Percentiles rank a stretch among this genome's conserved stretches.
These are phyloP conservation scores for Megaustenia siamemsis DNA, from an alignment of 2,888 invertebrate species.

Conservation along the genomic window DNA sequence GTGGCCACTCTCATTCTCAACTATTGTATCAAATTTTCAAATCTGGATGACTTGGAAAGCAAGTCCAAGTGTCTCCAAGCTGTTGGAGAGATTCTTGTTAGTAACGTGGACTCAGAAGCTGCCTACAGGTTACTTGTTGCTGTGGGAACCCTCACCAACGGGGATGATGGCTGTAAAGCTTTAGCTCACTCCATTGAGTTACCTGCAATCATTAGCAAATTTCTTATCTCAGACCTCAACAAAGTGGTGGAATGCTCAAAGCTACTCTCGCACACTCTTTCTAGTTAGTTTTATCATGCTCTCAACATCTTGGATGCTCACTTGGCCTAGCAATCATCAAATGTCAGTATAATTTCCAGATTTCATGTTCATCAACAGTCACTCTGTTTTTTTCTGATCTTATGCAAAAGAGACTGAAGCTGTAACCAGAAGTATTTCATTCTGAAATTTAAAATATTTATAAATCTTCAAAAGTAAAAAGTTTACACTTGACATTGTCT, in stretches of 20 bases:
- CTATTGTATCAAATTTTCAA: conserved; percentile 82
- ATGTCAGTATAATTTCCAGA: too few species aligned
- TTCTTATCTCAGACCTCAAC: conserved; percentile 43
- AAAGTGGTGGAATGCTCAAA: conserved; percentile 48
- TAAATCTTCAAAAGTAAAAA: too few species aligned
- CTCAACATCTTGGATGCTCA: background rate
- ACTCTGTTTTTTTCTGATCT: background rate
- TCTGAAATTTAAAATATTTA: too few species aligned
- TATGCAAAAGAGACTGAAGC: too few species aligned
- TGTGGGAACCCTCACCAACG: conserved; percentile 85
- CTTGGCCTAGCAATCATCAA: background rate
- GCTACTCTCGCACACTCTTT: conserved; percentile 29
- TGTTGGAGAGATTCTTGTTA: conserved; percentile 59
- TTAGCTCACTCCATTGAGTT: conserved; percentile 74
- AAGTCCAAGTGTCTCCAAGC: conserved; percentile 72
- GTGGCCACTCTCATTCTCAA: conserved; percentile 87
- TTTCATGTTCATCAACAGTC: background rate
- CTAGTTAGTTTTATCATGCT: conserved; percentile 42
- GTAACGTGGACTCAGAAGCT: conserved; percentile 84
- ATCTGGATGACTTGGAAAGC: conserved; percentile 67
- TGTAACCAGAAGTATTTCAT: too few species aligned
- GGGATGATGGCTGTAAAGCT: conserved; percentile 72
- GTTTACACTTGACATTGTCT: too few species aligned
- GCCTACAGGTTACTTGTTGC: conserved; percentile 88
- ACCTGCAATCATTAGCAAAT: conserved; percentile 61